These are phyloP conservation scores for Drosophila albomicans DNA, from an alignment of 1,140 invertebrate species.

Conservation along the genomic window DNA sequence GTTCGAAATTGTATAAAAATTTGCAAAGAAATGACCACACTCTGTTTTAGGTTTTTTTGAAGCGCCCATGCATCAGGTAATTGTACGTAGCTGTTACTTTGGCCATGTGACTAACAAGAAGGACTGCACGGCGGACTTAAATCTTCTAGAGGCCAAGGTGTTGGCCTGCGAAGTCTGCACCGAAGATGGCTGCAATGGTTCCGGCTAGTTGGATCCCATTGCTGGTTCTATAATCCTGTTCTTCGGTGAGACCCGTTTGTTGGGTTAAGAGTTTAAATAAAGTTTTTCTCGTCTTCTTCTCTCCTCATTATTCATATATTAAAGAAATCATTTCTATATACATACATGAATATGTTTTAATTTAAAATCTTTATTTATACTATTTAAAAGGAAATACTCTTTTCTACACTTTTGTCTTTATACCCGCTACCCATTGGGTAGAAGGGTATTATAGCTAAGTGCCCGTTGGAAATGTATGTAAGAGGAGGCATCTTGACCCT, in stretches of 20 bases:
- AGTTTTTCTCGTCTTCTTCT: neutral
- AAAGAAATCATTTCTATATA: neutral
- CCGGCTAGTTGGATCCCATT: slow-evolving; percentile 62
- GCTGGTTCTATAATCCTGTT: slow-evolving; percentile 66
- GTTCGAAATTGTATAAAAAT: too few relatives aligned
- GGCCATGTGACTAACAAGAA: slow-evolving; percentile 63
- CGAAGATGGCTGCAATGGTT: slow-evolving; percentile 75
- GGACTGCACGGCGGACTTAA: slow-evolving; percentile 67
- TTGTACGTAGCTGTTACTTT: slow-evolving; percentile 71
- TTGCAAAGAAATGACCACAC: neutral
- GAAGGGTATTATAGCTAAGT: slow-evolving; percentile 7
- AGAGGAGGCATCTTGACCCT: too few relatives aligned
- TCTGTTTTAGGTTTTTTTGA: slow-evolving; percentile 1
- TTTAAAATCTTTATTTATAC: neutral
- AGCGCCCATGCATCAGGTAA: slow-evolving; percentile 56
- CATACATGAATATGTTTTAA: neutral
- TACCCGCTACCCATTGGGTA: too few relatives aligned
- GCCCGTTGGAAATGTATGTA: too few relatives aligned
- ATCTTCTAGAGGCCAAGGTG: slow-evolving; percentile 57
- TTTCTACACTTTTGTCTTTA: too few relatives aligned
- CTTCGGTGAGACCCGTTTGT: slow-evolving; percentile 68
- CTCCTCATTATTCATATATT: neutral
- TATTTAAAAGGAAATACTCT: neutral
- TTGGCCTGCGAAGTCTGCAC: slow-evolving; percentile 74
- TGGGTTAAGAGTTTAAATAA: slow-evolving; percentile 51